Base-by-base conservation (phyloP, 2,113 vertebrate genomes). In the Phasianus colchicus region DNA sequence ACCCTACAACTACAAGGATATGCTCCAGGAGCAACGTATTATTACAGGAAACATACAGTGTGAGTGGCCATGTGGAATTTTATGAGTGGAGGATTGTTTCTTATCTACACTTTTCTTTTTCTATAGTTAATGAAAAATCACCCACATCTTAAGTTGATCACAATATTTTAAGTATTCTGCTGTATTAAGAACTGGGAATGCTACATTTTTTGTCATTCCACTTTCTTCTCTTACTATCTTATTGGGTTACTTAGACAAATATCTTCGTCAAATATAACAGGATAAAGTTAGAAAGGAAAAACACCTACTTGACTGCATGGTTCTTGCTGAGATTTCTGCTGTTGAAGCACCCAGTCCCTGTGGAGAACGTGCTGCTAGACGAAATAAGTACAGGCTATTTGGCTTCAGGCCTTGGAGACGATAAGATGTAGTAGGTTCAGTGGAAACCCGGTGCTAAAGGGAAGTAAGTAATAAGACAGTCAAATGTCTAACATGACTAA, bases 281-380 rank as follows among this genome's bases (percentile, higher is more conserved):
- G 87, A 96, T 32, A 60, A 92, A 89, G 30, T 32, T 88, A 96
- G 93, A 95, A 98, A 97, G 97, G 98, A 99, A 97, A 98, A 97
- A 96, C 97, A 99, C 99, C 98, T 99, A 99, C 99, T 99, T 99
- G 99, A 99, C 98, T 99, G 99, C 96, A 99, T 99, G 75, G 99
- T 99, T 97, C 99, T 99, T 0, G 99, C 99, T 57, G 99, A 99
- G 95, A 99, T 99, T 98, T 99, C 99, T 18, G 98, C 98, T 86
- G 99, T 99, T 8, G 99, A 99, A 84, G 99, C 99, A 83, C 99
- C 99, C 20, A 99, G 97, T 89, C 99, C 99, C 71, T 99, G 99
- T 36, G 98, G 99, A 97, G 99, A 99, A 34, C 99, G 99, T 4
- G 99, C 99, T 78, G 99, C 99, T 85, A 99, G 98, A 66, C 99